Evolutionary conservation across 2,113 vertebrate species (phyloP), one percentile per base, ranked within the genome.

Genomic region (Serranochromis macrocephalus): DNA sequence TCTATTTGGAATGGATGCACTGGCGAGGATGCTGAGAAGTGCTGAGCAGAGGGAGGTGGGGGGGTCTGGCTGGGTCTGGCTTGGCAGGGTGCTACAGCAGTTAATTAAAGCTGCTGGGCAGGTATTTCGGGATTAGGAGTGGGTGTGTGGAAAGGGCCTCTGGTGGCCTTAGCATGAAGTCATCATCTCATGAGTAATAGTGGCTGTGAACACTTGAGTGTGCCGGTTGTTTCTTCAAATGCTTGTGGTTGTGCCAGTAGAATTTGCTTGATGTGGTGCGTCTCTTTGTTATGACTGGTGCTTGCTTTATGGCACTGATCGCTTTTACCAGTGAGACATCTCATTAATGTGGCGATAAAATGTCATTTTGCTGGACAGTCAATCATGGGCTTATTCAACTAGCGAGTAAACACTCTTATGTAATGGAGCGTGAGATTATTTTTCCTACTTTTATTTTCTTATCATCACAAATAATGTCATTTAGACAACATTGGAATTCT

Each of bases 51-150:
- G 26, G n/a, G 36, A 24, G 14, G 17, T 12, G 9, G 21, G 11
- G 61, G 57, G 5, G 81, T 84, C 83, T 33, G 31, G 58, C 58
- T 78, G 79, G 47, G 63, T 82, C 83, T 91, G 78, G 49, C 68
- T 85, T 86, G 83, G 91, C 84, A 85, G 87, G 85, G 81, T 54
- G 84, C 83, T 75, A 3, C 16, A 86, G 88, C 68, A 81, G 84
- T 91, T 94, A 89, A 93, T 94, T 91, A 92, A 92, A 91, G 85
- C 71, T 84, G 79, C 68, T 49, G 24, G 47, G 82, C 92, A 92
- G 93, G 93, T 95, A 94, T 95, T 95, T 94, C 81, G 73, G 90
- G 92, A 87, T 86, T 36, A 66, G 54, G 78, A 88, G 94, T 93
- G 88, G 90, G 91, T 49, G 84, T 88, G 66, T 45, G 17, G 26